phyloP scores from a whole-genome alignment of 2,113 vertebrate genomes.

The Datnioides undecimradiatus region DNA sequence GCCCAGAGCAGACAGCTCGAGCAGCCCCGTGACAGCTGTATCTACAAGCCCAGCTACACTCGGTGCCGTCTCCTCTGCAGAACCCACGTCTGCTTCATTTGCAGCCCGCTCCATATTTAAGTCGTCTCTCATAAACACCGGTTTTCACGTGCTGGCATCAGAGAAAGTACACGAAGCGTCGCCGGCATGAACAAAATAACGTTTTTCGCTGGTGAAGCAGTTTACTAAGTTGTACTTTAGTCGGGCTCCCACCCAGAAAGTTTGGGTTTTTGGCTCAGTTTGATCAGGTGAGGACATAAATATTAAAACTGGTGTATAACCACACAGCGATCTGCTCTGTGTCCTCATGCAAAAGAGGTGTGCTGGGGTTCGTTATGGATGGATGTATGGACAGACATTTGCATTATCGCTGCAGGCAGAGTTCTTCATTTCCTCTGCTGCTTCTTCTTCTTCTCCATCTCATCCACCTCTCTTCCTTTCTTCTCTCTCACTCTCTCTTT shows the following conservation, averaged over 20 bases:
- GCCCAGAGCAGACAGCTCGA: conserved; percentile 30
- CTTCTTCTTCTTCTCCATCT: background rate
- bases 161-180: background rate
- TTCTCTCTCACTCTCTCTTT: background rate
- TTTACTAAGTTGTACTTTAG: too few species aligned
- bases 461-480: background rate
- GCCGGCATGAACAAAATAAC: background rate
- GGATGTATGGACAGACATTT: background rate
- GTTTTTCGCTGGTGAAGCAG: too few species aligned
- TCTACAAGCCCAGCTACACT: conserved; percentile 28
- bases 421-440: background rate
- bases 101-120: conserved; percentile 9
- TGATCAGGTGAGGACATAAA: background rate
- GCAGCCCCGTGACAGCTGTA: conserved; percentile 38
- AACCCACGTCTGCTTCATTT: conserved; percentile 1
- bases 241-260: background rate
- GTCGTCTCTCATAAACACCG: background rate
- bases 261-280: too few species aligned
- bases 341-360: background rate
- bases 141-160: background rate
- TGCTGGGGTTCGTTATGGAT: background rate
- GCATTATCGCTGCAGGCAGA: background rate
- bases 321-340: background rate
- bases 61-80: background rate
- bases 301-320: background rate